Evolutionary conservation across 2,888 invertebrate species (phyloP).

Genomic region (Pristionchus exspectatus): DNA sequence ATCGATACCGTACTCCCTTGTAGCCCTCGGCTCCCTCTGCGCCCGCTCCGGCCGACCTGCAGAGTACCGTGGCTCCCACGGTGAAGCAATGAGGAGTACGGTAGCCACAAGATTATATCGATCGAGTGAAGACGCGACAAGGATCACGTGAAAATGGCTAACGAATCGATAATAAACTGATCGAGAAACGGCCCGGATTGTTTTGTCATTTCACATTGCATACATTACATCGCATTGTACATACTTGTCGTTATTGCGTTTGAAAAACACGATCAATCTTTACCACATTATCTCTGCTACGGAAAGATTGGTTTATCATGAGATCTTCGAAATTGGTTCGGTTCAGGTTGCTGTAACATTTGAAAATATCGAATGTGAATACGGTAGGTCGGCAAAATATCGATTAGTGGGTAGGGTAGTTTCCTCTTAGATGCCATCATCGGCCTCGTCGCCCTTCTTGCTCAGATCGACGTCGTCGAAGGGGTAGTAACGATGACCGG

Average conservation of each 20-base stretch:
- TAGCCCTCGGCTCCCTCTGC: not conserved
- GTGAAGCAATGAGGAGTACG: not conserved
- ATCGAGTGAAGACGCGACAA: not conserved
- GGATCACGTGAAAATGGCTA: not conserved
- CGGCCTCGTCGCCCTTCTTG: not conserved
- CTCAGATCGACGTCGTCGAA: constrained; percentile 15
- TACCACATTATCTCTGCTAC: too few species aligned
- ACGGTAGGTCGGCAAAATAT: too few species aligned
- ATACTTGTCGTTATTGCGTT: not conserved
- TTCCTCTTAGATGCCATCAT: not conserved
- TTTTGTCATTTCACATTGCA: not conserved
- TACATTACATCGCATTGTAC: too few species aligned
- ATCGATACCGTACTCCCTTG: not conserved
- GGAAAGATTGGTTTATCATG: too few species aligned
- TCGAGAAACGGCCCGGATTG: not conserved
- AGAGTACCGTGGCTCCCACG: not conserved
- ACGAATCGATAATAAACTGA: not conserved
- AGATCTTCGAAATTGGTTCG: too few species aligned
- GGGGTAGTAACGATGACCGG: not conserved
- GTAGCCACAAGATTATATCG: not conserved
- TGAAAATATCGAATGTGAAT: too few species aligned
- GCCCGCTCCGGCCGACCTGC: not conserved
- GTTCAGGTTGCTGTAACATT: not conserved
- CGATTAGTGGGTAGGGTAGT: too few species aligned
- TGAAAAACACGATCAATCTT: not conserved